phyloP scores from a whole-genome alignment of 2,797 vertebrate genomes.

The Cirrhinus mrigala region DNA sequence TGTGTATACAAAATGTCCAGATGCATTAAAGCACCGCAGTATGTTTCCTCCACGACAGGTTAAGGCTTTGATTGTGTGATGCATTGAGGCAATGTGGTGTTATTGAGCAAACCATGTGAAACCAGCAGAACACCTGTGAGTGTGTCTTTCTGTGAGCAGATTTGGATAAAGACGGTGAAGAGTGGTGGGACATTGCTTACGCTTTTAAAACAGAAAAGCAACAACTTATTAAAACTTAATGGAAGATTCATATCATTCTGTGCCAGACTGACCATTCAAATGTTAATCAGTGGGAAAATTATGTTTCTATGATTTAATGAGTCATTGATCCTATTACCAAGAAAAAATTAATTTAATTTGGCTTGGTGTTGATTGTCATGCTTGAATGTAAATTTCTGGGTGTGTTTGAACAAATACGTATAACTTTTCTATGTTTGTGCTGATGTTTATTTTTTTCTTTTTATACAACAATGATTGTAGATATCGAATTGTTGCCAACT shows the following conservation, averaged over 20 bases:
- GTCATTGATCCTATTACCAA: background rate
- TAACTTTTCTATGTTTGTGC: conserved; percentile 57
- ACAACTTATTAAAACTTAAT: background rate
- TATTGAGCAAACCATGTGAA: background rate
- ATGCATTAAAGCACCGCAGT: background rate
- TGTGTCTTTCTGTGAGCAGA: background rate
- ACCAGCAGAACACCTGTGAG: conserved; percentile 16
- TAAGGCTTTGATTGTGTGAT: background rate
- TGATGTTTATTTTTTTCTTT: conserved; percentile 64
- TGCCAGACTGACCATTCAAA: background rate
- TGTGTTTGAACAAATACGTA: conserved; percentile 49
- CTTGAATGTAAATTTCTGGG: conserved; percentile 56
- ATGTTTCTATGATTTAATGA: background rate
- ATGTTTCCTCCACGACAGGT: background rate
- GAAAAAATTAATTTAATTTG: background rate
- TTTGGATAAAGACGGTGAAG: background rate
- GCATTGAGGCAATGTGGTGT: background rate
- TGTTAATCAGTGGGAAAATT: background rate
- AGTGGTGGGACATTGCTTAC: background rate
- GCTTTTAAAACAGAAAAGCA: conserved; percentile 27
- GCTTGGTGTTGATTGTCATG: conserved; percentile 57
- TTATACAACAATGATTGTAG: conserved; percentile 77
- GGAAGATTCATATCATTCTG: background rate
- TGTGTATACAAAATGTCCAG: background rate
- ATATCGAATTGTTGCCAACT: conserved; percentile 71